A percentile compares a stretch with the other conserved stretches of the same genome.
Evolutionary conservation across 2,797 vertebrate species (phyloP).

Genomic region (Semaprochilodus insignis): DNA sequence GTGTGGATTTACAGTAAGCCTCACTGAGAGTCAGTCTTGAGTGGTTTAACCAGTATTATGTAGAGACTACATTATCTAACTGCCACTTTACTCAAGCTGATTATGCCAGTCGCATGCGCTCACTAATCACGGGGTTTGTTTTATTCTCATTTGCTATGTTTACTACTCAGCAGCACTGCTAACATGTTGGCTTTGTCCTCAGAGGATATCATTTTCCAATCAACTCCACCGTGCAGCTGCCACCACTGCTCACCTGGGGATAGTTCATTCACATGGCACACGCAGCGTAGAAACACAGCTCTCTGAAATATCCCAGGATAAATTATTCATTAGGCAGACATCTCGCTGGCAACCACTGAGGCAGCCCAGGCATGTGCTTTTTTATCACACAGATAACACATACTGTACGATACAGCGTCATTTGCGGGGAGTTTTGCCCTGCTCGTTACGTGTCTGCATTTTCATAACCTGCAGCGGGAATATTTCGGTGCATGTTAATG

Average conservation of each 20-base stretch:
- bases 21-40: conserved; percentile 27
- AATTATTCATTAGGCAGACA: conserved; percentile 76
- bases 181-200: conserved; percentile 31
- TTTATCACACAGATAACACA: conserved; percentile 63
- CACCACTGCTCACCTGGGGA: conserved; percentile 71
- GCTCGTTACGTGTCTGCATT: conserved; percentile 48
- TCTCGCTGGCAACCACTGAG: conserved; percentile 50
- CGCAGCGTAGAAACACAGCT: conserved; percentile 67
- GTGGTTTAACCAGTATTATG: conserved; percentile 23
- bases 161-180: conserved; percentile 38
- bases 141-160: conserved; percentile 50
- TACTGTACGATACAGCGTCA: conserved; percentile 43
- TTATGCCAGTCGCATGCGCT: conserved; percentile 32
- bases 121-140: conserved; percentile 46
- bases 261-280: conserved; percentile 68
- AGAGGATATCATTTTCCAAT: conserved; percentile 64
- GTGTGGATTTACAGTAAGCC: conserved; percentile 42
- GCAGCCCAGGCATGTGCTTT: conserved; percentile 58
- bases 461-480: conserved; percentile 44
- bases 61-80: conserved; percentile 44
- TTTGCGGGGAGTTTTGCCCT: conserved; percentile 47
- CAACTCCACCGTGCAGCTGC: conserved; percentile 62
- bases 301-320: conserved; percentile 71
- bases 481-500: conserved; percentile 61
- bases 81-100: conserved; percentile 39